A percentile compares a stretch with the other conserved stretches of the same genome.
These are phyloP conservation scores for Alouatta palliata DNA, from an alignment of 2,113 vertebrate genomes.

Conservation along the genomic window DNA sequence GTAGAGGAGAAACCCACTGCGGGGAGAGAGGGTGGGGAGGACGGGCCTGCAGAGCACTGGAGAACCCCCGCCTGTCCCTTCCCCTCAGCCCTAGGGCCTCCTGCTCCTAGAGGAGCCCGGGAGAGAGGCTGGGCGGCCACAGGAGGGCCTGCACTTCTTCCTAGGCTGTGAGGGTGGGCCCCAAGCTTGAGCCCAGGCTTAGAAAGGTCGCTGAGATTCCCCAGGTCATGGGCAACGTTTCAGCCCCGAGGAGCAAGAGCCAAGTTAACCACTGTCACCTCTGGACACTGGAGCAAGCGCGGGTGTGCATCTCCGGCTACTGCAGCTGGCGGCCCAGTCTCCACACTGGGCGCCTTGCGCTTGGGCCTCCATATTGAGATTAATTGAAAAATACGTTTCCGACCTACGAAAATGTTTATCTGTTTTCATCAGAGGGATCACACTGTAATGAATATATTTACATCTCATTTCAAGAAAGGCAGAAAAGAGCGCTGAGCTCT, in stretches of 20 bases:
- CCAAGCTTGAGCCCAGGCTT: not conserved
- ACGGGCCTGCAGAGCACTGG: accelerated
- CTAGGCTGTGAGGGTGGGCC: accelerated
- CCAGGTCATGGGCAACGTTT: accelerated
- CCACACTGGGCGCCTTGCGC: not conserved
- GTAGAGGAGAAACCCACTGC: not conserved
- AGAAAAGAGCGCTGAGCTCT: constrained; percentile 37
- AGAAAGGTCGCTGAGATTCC: not conserved
- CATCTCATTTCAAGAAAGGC: constrained; percentile 80
- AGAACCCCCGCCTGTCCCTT: too few relatives aligned
- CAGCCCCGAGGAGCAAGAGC: not conserved
- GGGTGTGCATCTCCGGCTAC: not conserved
- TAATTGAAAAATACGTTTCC: constrained; percentile 82
- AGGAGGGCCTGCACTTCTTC: not conserved
- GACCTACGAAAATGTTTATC: constrained; percentile 81
- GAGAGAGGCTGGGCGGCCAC: not conserved
- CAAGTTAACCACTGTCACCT: not conserved
- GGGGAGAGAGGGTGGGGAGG: accelerated
- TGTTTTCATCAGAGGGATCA: constrained; percentile 82
- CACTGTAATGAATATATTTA: constrained; percentile 85
- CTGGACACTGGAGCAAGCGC: not conserved
- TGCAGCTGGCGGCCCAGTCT: accelerated
- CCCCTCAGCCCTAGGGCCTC: not conserved
- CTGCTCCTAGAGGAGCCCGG: not conserved
- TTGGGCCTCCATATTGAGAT: constrained; percentile 79